Base-by-base conservation (phyloP, 2,113 vertebrate genomes). In the Leucoraja erinaceus region DNA sequence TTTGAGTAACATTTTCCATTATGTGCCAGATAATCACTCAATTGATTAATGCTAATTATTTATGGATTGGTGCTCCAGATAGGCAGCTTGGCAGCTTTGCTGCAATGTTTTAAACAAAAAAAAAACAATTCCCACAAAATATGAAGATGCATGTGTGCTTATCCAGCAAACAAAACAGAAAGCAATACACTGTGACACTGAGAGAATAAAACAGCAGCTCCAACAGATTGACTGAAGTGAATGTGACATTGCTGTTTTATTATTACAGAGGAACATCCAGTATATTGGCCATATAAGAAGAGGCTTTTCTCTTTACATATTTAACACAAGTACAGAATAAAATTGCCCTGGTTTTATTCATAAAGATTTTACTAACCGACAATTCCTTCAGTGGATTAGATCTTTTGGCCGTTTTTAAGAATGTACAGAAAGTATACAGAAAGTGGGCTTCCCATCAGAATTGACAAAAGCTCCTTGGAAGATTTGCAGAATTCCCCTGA, bases 291-390 rank as follows among this genome's bases (percentile, higher is more conserved):
- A 96, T 96, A 95, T 96, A 94, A 96, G 95, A 96, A 95, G 96
- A 96, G 96, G 95, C 95, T 96, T 96, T 90, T 86, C 61, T 20
- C 70, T 98, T 97, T 98, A 97, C 97, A 97, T 98, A 98, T 97
- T 98, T 98, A 97, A 97, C 96, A 96, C 97, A 97, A 97, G 98
- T 95, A 72, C 18, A 95, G 94, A 94, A 54, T 96, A 97, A 95
- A 97, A 95, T 97, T 97, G 96, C 96, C 96, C 97, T 97, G 95
- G 94, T 96, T 97, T 97, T 97, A 97, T 97, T 96, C 97, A 96
- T 96, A 96, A 96, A 96, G 95, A 96, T 96, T 96, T 95, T 96
- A 97, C 95, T 96, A 96, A 97, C 97, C 97, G 96, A 95, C 96
- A 95, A 95, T 95, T 96, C 16, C 25, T 97, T 96, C 96, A 94